Evolutionary conservation across 2,888 invertebrate species (phyloP), one percentile per base, ranked within the genome.

Genomic region (Hyalella azteca): DNA sequence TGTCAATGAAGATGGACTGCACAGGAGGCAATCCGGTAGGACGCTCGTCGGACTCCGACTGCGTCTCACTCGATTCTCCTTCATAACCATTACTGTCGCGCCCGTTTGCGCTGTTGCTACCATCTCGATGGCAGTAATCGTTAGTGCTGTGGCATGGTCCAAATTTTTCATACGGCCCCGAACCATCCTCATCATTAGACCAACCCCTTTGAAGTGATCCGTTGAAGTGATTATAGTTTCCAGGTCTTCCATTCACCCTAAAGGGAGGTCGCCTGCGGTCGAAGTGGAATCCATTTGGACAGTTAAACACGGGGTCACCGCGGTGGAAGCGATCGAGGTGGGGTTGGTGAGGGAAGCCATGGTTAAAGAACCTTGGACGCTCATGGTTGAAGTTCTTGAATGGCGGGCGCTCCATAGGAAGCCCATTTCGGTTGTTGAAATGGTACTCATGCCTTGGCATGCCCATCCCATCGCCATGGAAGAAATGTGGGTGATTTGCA

Each of bases 31-130:
- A 39, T 9, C 9, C 26, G 7, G 45, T n/a, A 29, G 19, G n/a
- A 3, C 45, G 26, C 40, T 48, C 75, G 11, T 75, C 75, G 9
- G 75, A 11, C 45, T 75, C 75, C 22, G 75, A 75, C 45, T 75
- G 75, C 41, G 75, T 75, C n/a, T 75, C 75, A 75, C 75, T 75
- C 11, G 75, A 75, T 11, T 45, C 75, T 26, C 41, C 75, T 75
- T 75, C 75, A 19, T 75, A 75, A 11, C 75, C 75, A n/a, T 41
- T 41, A n/a, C 75, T 75, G 1, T 75, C 75, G 45, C 45, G 75
- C 40, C 41, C 40, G 75, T 75, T 41, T 7, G 26, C 40, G 45
- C 75, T 41, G 41, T 75, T 41, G 32, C 45, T 75, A n/a, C 41
- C 29, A 45, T 75, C 75, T 36, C 45, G 26, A 19, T 75, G 22